Evolutionary conservation across 2,797 vertebrate species (phyloP), one percentile per base, ranked within the genome.

Genomic region (Tiaroga cobitis): DNA sequence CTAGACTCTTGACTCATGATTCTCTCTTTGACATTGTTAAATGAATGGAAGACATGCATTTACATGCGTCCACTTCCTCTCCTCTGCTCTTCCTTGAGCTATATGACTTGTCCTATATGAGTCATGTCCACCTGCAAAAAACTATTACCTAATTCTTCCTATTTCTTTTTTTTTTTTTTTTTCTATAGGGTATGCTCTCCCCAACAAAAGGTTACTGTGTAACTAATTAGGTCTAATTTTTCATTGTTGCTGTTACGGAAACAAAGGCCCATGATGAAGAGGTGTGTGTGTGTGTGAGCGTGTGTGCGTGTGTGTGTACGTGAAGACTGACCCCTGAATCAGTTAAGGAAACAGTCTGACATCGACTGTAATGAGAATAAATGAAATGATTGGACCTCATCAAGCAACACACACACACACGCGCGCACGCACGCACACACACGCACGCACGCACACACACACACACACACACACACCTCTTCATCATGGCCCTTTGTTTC

Each of bases 261-360:
- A 82, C 56, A 70, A 75, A 82, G 51, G 61, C 49, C 39, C 51
- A 74, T 43, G 29, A 76, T 59, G 34, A 80, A 65, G 70, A 43
- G 68, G 34, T 37, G 29, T 74, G 59, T 51, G 54, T 43, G 61
- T 51, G 39, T 61, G 78, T 46, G 39, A 3, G 41, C 0, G 41
- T 10, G 41, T 10, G 41, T 10, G 9, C 10, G 41, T 10, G 41
- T 41, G 41, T 11, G 43, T 4, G 43, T 0, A 13, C 4, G 9
- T 61, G 74, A 73, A 73, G 83, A 87, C 83, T 89, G 89, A 91
- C 87, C 90, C 82, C 87, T 84, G 85, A 90, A 91, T 90, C 87
- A 59, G 87, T 91, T 86, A 90, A 88, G 87, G 90, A 92, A 91
- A 91, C 88, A 90, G 88, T 86, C 82, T 88, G 88, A 91, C 89